Conservation (phyloP, 2,888 invertebrate species). For the Cephonodes hylas region DNA sequence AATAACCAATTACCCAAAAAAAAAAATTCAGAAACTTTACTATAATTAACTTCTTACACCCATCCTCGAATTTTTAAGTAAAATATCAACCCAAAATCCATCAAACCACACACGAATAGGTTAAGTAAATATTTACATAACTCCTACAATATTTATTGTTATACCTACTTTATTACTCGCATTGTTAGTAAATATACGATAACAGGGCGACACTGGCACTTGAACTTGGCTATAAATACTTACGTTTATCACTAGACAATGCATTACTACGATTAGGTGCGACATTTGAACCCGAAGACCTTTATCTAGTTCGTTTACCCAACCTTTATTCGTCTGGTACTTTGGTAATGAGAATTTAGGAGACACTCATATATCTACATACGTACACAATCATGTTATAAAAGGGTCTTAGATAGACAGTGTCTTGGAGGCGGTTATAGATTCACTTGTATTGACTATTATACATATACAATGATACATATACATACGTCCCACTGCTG, state of each 20-base stretch:
- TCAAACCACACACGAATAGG: neutral
- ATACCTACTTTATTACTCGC: neutral
- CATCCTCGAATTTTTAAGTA: neutral
- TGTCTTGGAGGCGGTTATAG: too few relatives aligned
- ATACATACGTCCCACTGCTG: too few relatives aligned
- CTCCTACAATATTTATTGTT: neutral
- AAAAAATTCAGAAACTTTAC: too few relatives aligned
- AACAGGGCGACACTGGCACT: neutral
- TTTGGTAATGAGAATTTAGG: neutral
- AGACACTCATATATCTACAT: neutral
- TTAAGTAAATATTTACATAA: neutral
- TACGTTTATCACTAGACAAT: neutral
- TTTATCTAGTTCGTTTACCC: slow-evolving; percentile 8
- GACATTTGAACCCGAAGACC: slow-evolving; percentile 9
- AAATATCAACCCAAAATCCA: neutral
- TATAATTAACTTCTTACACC: neutral
- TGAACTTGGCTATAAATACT: slow-evolving; percentile 7
- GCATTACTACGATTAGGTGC: slow-evolving; percentile 15
- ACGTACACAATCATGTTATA: neutral
- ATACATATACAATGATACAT: too few relatives aligned
- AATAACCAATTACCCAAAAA: too few relatives aligned
- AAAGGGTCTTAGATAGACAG: neutral
- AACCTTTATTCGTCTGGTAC: neutral
- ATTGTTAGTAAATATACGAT: slow-evolving; percentile 12
- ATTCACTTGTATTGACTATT: too few relatives aligned